Evolutionary conservation across 1,140 invertebrate species (phyloP), one percentile per base, ranked within the genome.

Genomic region (Diorhabda elongata): DNA sequence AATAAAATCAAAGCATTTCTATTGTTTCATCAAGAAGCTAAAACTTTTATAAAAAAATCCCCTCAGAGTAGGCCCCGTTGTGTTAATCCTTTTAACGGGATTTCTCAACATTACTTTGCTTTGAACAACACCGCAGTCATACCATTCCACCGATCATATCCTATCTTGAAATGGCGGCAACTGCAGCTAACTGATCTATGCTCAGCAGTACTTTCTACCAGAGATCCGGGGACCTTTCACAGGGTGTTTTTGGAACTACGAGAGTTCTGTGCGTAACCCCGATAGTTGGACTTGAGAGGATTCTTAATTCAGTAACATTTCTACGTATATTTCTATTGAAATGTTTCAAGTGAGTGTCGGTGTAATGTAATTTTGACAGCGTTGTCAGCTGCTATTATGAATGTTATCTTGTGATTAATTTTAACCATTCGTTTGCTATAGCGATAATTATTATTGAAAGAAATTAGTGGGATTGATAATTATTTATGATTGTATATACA

Each of bases 151-250:
- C 61, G 61, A 63, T 63, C 67, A 66, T 42, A 60, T 61, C 67
- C 65, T 52, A 66, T 61, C 56, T 61, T 60, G 58, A 65, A 63
- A 4, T 42, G 61, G 52, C 44, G 61, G 59, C 58, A 63, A 26
- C 58, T 64, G 63, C 43, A 44, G 68, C 71, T 74, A 70, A 70
- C 69, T 71, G 71, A 60, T 42, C 26, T 6, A 68, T 61, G 67
- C 42, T 64, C 69, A 64, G 69, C 69, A 69, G 72, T 75, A 75
- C 74, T 75, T 71, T 75, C 74, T 75, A 75, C 72, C 72, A 69
- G 59, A 62, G 74, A 73, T 75, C 74, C 72, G 72, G 74, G 74
- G 74, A 75, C 74, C 74, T 75, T 75, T 58, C 74, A 58, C 74
- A 66, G 73, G 73, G 69, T 6, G 43, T 42, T 43, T 4, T 45